Conservation (phyloP, 2,888 invertebrate genomes). For the Meiosimyza platycephala region DNA sequence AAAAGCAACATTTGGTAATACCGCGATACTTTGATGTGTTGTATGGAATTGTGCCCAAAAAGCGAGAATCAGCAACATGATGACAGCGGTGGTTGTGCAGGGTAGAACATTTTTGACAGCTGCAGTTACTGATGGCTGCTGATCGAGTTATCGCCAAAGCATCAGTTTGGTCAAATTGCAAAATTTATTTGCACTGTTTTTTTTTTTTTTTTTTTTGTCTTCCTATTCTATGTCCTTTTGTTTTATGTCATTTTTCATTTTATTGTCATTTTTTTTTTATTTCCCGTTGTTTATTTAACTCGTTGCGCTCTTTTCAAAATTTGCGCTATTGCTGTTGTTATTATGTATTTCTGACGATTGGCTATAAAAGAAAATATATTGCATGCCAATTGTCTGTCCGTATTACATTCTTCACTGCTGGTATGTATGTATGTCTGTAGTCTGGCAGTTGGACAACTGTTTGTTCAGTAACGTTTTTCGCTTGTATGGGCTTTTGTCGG, state of each 20-base stretch:
- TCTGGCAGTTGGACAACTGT: no score
- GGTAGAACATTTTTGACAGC: no score
- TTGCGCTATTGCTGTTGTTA: constrained; percentile 19
- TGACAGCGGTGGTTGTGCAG: no score
- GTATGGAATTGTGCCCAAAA: no score
- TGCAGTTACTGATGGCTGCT: constrained; percentile 33
- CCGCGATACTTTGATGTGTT: no score
- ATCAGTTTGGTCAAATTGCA: constrained; percentile 42
- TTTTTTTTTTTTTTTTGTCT: constrained; percentile 16
- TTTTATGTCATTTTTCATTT: constrained; percentile 2
- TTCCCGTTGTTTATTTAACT: constrained; percentile 26
- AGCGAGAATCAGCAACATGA: no score
- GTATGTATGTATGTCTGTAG: no score
- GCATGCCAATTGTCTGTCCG: constrained; percentile 18
- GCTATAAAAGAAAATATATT: constrained; percentile 29
- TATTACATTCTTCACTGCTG: no score
- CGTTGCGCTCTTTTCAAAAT: not conserved
- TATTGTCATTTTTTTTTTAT: constrained; percentile 18
- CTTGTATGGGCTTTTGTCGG: no score
- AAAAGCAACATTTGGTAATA: constrained; percentile 31
- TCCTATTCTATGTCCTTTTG: constrained; percentile 18
- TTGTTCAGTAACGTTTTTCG: no score
- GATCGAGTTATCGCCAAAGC: constrained; percentile 34
- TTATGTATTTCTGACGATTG: not conserved
- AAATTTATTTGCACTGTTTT: constrained; percentile 41